Evolutionary conservation across 2,113 vertebrate species (phyloP), one percentile per base, ranked within the genome.

Genomic region (Tetrao urogallus): DNA sequence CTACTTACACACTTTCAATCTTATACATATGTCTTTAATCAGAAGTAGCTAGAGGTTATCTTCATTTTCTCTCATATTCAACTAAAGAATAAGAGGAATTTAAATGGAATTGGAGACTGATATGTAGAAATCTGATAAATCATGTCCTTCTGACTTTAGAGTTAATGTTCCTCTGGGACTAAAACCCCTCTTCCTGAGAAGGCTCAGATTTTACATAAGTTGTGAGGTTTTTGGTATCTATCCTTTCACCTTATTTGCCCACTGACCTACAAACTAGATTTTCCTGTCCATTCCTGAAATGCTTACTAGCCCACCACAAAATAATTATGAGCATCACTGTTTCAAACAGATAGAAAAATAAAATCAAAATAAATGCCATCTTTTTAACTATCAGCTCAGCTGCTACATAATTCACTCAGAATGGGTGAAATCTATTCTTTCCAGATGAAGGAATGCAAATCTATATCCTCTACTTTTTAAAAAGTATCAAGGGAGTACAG

Each of bases 1-100:
- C 25, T 40, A 19, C 6, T 42, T 66, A 40, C 6, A 52, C 8
- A 5, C 5, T 93, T 80, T 8, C 38, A 38, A 12, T 54, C 30
- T 70, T 48, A 3, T 6, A 18, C 0, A 0, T 2, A 8, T 8
- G 25, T 14, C 57, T 65, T 91, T 17, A 82, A 89, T 20, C 4
- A 61, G 84, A 84, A 69, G 27, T 1, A 64, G 21, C 8, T 57
- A 75, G 67, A 56, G 1, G 7, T 61, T 65, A 57, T 71, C 34
- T 75, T 54, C 0, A 2, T 57, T 65, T 79, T 36, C 36, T 7
- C n/a, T 89, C 34, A 57, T 48, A 63, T 61, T 57, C 48, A 84
- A 61, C 1, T 3, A 42, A 65, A 81, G 3, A 50, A 2, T 64
- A 72, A 69, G 6, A n/a, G 8, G 38, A 78, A 72, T 47, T 34